These are phyloP conservation scores for Belgica antarctica DNA, from an alignment of 2,888 invertebrate genomes.

Conservation along the genomic window DNA sequence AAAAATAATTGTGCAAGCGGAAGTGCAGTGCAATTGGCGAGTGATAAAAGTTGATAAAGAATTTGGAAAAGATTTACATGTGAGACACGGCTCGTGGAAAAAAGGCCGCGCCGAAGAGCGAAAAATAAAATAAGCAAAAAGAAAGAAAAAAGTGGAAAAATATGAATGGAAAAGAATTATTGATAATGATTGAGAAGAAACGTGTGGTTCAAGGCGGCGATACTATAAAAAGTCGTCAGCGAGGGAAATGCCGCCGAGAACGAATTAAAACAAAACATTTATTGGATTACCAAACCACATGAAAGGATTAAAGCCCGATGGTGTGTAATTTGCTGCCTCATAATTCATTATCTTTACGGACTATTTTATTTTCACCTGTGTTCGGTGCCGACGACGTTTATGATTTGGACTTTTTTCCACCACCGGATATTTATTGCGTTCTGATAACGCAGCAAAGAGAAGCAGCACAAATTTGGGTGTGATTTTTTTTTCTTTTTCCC, in stretches of 20 bases:
- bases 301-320: constrained; percentile 22
- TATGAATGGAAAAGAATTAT: constrained; percentile 40
- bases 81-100: too few relatives aligned
- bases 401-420: background rate
- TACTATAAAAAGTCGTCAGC: constrained; percentile 13
- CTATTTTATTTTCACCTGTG: background rate
- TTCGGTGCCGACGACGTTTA: background rate
- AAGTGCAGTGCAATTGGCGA: background rate
- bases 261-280: background rate
- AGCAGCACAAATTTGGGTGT: constrained; percentile 36
- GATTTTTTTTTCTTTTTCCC: constrained; percentile 36
- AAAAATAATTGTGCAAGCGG: background rate
- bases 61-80: background rate
- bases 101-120: constrained; percentile 9
- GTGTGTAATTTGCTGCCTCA: constrained; percentile 8
- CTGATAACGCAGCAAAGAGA: background rate
- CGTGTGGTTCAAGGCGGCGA: constrained; percentile 15
- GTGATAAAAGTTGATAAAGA: background rate
- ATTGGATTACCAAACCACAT: constrained; percentile 4
- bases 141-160: constrained; percentile 1
- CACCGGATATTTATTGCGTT: background rate
- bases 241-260: background rate
- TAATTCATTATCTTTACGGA: background rate
- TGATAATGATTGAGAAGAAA: constrained; percentile 33
- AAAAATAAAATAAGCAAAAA: constrained; percentile 10